Evolutionary conservation across 2,113 vertebrate genomes (phyloP).

Genomic region (Harpagus bidentatus): DNA sequence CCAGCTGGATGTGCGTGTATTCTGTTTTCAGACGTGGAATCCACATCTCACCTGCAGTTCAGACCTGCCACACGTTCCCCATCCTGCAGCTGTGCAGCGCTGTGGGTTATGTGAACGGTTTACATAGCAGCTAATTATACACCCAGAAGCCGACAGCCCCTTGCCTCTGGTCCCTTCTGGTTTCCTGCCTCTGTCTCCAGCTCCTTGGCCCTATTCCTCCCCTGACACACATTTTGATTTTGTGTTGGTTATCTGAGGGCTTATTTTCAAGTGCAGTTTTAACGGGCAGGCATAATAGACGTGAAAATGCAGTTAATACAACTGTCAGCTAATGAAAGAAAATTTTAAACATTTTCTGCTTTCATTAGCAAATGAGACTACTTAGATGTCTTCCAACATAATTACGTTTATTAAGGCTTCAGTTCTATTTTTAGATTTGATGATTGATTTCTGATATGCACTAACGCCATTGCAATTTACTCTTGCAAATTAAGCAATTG

Average conservation of each 20-base stretch:
- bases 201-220: background rate
- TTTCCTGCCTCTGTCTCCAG: background rate
- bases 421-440: background rate
- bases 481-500: background rate
- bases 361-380: slow-evolving; percentile 11
- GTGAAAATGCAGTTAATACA: background rate
- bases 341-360: background rate
- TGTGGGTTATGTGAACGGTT: background rate
- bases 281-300: background rate
- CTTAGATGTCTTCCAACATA: background rate
- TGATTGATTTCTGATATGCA: background rate
- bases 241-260: background rate
- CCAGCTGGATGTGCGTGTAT: rapidly evolving
- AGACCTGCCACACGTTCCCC: rapidly evolving
- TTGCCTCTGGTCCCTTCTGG: background rate
- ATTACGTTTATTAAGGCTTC: background rate
- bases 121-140: background rate
- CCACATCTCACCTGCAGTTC: background rate
- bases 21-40: background rate
- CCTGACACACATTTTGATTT: background rate
- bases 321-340: background rate
- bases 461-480: background rate
- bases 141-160: background rate
- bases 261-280: background rate
- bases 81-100: background rate